Evolutionary conservation across 2,797 vertebrate genomes (phyloP), one percentile per base, ranked within the genome.

Genomic region (Sciurus vulgaris): DNA sequence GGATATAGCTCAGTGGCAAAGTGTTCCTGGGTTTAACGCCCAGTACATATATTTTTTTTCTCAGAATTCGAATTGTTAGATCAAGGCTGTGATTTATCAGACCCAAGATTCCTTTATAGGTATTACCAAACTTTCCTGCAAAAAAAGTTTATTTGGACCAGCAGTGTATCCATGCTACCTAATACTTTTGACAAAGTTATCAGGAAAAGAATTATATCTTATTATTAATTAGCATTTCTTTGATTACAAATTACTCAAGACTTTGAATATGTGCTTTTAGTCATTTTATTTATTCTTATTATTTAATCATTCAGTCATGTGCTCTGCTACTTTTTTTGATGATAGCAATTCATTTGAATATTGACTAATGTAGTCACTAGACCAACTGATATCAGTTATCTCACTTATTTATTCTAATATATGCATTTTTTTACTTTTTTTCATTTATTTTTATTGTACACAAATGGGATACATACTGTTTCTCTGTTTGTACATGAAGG

Each of bases 11-110:
- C 20, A 56, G 54, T 56, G 54, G 54, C 54, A 56, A 56, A 22
- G 54, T 22, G 7, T 8, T 20, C 18, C 20, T 22, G 18, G 20
- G 20, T 56, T 56, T 22, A 56, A 56, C 20, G 18, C 18, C 54
- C 54, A 13, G 10, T 49, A 14, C 13, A 24, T 56, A 20, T 56
- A 20, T 56, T 22, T 59, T 22, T 24, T 22, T 24, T 24, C 24
- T 22, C 69, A 77, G 41, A 76, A 78, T 91, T 72, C 49, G 26
- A 94, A 56, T 41, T 73, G 28, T 78, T 92, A 88, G 30, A 72
- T 89, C 30, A 78, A 72, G 35, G 26, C 78, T 89, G 35, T 38
- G 7, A 61, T 85, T 65, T 54, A 78, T 89, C 47, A 78, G 51
- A 78, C 20, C 51, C 81, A 78, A 56, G 54, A 54, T 91, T 77